Base-by-base conservation (phyloP, 2,113 vertebrate genomes). In the Pyxicephalus adspersus region DNA sequence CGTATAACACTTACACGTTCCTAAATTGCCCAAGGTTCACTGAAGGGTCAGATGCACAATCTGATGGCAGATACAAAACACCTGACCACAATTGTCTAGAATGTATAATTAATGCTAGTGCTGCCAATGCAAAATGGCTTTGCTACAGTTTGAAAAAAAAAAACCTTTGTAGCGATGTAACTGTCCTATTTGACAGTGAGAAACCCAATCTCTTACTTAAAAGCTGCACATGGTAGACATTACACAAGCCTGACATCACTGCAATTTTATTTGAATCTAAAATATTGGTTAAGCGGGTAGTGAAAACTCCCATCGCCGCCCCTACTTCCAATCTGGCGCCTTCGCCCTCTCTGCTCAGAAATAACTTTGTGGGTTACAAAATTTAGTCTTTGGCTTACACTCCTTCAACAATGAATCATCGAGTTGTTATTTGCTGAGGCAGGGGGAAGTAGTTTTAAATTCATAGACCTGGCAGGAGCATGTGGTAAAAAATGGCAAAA, bases 381-480 rank as follows among this genome's bases (percentile, higher is more conserved):
- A 57, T 66, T 52, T 52, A 25, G 61, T 51, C 74, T 52, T 76
- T 76, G 57, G 58, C 74, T 64, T 79, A 68, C 68, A 68, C 18
- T 68, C 64, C 58, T 79, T 79, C 76, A 60, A 57, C 64, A 79
- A 79, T 79, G 68, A 79, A 57, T 79, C 76, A 79, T 79, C 64
- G 26, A 31, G 64, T 57, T 79, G 76, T 66, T 67, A 68, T 68
- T 58, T 68, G 64, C 50, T 67, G 64, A 79, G 70, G 70, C 25
- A 68, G 38, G 64, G 51, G 64, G 66, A 60, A 34, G 66, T 11
- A 38, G 31, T 8, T 58, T 51, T 16, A 11, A 54, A 8, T 80
- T 45, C 34, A 61, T 50, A 80, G 45, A 80, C 65, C 64, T 80
- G 65, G 65, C 52, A 16, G 25, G 18, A 80, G 31, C 28, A 11